These are phyloP conservation scores for Macropodus opercularis DNA, from an alignment of 2,797 vertebrate species.

Conservation along the genomic window DNA sequence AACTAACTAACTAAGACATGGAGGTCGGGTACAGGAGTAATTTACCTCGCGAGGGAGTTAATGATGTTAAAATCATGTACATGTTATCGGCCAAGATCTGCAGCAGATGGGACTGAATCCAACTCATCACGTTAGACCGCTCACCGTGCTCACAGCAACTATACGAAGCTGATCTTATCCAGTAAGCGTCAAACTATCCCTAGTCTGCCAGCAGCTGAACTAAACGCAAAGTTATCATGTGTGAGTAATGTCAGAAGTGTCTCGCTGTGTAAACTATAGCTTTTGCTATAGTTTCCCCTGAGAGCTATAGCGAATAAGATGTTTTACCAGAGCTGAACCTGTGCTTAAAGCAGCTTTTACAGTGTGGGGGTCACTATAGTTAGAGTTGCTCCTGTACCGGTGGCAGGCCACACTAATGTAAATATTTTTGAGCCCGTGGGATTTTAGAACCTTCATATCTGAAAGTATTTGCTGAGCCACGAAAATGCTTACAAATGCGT, in stretches of 20 bases:
- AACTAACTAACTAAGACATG: slow-evolving; percentile 6
- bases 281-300: slow-evolving; percentile 12
- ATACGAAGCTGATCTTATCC: slow-evolving; percentile 31
- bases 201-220: slow-evolving; percentile 7
- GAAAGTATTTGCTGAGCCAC: slow-evolving; percentile 23
- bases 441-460: slow-evolving; percentile 19
- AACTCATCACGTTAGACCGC: slow-evolving; percentile 12
- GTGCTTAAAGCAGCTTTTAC: slow-evolving; percentile 10
- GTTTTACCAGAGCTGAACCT: slow-evolving; percentile 27
- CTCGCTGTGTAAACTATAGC: slow-evolving; percentile 25
- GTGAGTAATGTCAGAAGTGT: slow-evolving; percentile 29
- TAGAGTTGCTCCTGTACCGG: background rate
- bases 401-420: slow-evolving; percentile 4
- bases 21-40: slow-evolving; percentile 17
- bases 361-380: background rate
- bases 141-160: slow-evolving; percentile 9
- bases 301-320: slow-evolving; percentile 22
- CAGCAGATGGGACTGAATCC: background rate
- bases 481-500: background rate
- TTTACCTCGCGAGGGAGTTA: background rate
- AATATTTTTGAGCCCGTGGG: slow-evolving; percentile 33
- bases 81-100: slow-evolving; percentile 6
- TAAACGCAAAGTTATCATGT: slow-evolving; percentile 44
- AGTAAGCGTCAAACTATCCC: slow-evolving; percentile 30
- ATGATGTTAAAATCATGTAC: slow-evolving; percentile 20